phyloP scores from a whole-genome alignment of 37 sponge, comb jelly and placozoan genomes.

The Halichondria panicea region DNA sequence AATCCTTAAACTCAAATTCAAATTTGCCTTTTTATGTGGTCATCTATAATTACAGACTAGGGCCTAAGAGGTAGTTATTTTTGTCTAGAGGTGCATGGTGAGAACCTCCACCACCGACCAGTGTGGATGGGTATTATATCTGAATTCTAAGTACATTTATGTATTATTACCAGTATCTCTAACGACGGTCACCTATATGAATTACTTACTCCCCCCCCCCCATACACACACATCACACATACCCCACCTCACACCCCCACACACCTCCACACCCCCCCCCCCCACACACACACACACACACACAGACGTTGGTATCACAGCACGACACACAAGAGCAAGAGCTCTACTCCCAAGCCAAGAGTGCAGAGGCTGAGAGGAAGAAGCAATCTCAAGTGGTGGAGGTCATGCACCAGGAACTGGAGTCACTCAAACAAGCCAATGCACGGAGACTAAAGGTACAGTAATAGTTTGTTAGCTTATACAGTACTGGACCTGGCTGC shows the following conservation, averaged over 20 bases:
- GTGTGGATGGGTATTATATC: not conserved
- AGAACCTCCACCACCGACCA: not conserved
- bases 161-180: not conserved
- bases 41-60: too few species aligned
- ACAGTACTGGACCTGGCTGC: not conserved
- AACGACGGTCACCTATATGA: not conserved
- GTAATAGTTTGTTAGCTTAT: constrained; percentile 3
- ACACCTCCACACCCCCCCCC: not conserved
- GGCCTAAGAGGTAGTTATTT: too few species aligned
- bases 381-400: constrained; percentile 52
- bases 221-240: not conserved
- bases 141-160: not conserved
- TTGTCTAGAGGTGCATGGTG: too few species aligned
- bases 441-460: constrained; percentile 60
- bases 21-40: too few species aligned
- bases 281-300: not conserved
- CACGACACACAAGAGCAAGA: constrained; percentile 53
- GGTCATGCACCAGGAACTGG: constrained; percentile 64
- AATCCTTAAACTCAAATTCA: too few species aligned
- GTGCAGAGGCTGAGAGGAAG: constrained; percentile 49
- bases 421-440: constrained; percentile 61
- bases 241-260: not conserved
- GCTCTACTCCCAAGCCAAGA: constrained; percentile 50
- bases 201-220: constrained; percentile 1
- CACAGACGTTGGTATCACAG: constrained; percentile 44